Evolutionary conservation across 2,888 invertebrate genomes (phyloP), one percentile per base, ranked within the genome.

Genomic region (Philereme vetulata): DNA sequence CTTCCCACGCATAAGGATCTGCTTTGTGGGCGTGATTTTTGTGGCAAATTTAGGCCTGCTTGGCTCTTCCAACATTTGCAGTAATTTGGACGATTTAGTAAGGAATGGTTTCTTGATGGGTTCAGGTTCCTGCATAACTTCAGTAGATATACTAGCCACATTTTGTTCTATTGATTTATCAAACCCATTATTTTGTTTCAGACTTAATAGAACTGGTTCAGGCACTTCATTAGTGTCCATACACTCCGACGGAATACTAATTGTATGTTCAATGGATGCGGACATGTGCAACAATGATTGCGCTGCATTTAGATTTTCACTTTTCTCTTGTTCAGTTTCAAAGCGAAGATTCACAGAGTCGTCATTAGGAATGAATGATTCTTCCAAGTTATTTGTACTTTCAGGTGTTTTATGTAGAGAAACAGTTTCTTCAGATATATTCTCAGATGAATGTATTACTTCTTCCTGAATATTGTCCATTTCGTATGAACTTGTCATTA

Each of bases 31-130:
- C 21, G 78, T 66, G 21, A 81, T 70, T 69, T 84, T 90, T 56
- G 72, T 78, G 6, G 76, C 36, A 42, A 82, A 67, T 75, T 84
- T 89, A 10, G 85, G 82, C 64, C 82, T 75, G 56, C 77, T 78
- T 0, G 92, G 89, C 66, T 93, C 93, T 70, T 93, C 93, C 65
- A 94, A 80, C 57, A 94, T 93, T 77, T 94, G 93, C 61, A 94
- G 79, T 46, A 94, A 75, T 81, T 93, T 94, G 0, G 93, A 93
- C 4, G 93, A 87, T 5, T 88, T 82, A n/a, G 86, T 85, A 55
- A 87, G 89, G 58, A 81, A 82, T 64, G 82, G 81, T n/a, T 71
- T 74, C 71, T 82, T 86, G 5, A 70, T 64, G 56, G 74, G 77
- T 51, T 66, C 70, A 35, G 72, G 64, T 52, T 85, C 84, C 63